phyloP scores from a whole-genome alignment of 2,888 invertebrate species.

The Oxyscelio sp. region DNA sequence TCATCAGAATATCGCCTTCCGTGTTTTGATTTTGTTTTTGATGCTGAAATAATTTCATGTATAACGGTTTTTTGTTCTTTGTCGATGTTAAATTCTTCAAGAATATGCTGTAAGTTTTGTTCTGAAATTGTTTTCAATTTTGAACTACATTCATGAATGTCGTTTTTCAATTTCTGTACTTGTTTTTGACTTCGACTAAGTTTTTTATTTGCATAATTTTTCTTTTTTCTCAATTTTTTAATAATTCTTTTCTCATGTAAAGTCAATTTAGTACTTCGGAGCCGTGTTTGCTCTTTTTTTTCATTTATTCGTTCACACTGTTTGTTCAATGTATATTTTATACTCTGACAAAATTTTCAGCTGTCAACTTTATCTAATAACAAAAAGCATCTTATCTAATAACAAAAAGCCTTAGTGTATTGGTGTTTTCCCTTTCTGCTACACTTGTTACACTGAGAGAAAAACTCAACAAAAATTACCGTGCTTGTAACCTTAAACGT shows the following conservation, averaged over 20 bases:
- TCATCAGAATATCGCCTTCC: conserved; percentile 15
- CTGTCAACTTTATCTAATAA: conserved; percentile 7
- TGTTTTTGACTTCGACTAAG: background rate
- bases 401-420: background rate
- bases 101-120: conserved; percentile 8
- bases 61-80: conserved; percentile 10
- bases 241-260: background rate
- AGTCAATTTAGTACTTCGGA: background rate
- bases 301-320: background rate
- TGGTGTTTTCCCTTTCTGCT: conserved; percentile 1
- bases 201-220: background rate
- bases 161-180: background rate
- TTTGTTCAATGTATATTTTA: conserved; percentile 23
- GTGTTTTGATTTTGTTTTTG: conserved; percentile 12
- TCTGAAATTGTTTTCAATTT: conserved; percentile 12
- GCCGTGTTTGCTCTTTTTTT: background rate
- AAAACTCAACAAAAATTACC: too few relatives aligned
- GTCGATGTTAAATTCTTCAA: conserved; percentile 1
- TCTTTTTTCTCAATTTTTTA: background rate
- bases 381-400: conserved; percentile 19
- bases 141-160: background rate
- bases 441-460: background rate
- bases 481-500: too few relatives aligned
- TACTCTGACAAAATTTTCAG: conserved; percentile 12
- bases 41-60: conserved; percentile 7